phyloP scores from a whole-genome alignment of 2,888 invertebrate genomes.

The Plutella xylostella region DNA sequence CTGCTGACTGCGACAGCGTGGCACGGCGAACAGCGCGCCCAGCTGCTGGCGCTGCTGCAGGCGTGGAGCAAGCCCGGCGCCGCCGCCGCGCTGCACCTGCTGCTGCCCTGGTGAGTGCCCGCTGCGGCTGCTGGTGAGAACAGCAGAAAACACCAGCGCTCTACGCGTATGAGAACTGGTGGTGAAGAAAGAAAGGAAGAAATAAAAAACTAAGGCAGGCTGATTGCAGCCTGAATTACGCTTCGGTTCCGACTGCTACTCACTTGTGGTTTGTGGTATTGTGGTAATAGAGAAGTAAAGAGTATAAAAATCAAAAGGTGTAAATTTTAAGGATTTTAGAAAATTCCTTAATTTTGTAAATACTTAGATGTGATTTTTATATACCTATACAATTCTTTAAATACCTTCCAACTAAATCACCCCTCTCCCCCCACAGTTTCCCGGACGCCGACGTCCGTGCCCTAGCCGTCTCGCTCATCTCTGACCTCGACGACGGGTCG shows the following conservation, averaged over 20 bases:
- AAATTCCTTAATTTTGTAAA: too few species aligned
- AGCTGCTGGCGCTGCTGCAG: constrained; percentile 87
- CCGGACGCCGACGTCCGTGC: constrained; percentile 91
- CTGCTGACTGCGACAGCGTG: constrained; percentile 89
- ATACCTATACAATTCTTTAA: neutral
- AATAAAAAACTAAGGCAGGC: too few species aligned
- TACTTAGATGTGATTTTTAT: too few species aligned
- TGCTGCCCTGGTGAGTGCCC: constrained; percentile 86
- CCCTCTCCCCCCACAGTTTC: constrained; percentile 70
- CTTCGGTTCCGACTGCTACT: too few species aligned
- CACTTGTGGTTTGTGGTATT: too few species aligned
- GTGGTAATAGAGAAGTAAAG: too few species aligned
- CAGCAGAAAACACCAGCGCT: too few species aligned
- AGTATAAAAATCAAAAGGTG: too few species aligned
- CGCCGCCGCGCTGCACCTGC: constrained; percentile 89
- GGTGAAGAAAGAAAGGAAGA: too few species aligned
- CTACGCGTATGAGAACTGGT: too few species aligned
- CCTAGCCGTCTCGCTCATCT: constrained; percentile 86
- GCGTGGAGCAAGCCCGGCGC: constrained; percentile 91
- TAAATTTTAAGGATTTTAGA: too few species aligned
- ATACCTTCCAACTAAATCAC: neutral
- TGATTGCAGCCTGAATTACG: too few species aligned
- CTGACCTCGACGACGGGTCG: constrained; percentile 85
- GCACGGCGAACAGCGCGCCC: constrained; percentile 89
- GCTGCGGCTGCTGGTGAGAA: neutral